Conservation (phyloP, 1,140 invertebrate species). For the Sycobia sp. region DNA sequence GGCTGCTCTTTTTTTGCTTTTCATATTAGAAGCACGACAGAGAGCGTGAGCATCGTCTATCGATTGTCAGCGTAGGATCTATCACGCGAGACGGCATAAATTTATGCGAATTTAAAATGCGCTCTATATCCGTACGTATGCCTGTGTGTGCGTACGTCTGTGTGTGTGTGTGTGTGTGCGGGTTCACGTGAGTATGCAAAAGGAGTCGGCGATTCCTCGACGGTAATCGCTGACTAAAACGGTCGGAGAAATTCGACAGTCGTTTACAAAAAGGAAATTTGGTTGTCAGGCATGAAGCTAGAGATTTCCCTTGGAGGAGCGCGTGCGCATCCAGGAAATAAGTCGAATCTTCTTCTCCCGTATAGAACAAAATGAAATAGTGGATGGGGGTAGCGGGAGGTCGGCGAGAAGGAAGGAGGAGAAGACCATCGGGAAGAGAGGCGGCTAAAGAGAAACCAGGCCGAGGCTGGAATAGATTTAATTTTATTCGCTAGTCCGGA, state of each 20-base stretch:
- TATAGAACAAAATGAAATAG: conserved; percentile 8
- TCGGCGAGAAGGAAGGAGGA: background rate
- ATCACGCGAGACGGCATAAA: too few relatives aligned
- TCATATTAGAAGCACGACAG: too few relatives aligned
- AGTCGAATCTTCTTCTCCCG: conserved; percentile 8
- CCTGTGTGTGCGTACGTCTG: too few relatives aligned
- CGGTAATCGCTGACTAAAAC: background rate
- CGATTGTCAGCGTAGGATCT: too few relatives aligned
- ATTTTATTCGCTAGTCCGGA: conserved; percentile 25
- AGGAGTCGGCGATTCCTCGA: too few relatives aligned
- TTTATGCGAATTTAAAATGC: too few relatives aligned
- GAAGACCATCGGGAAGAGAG: background rate
- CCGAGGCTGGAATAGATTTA: conserved; percentile 12
- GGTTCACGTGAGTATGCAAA: too few relatives aligned
- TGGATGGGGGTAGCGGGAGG: background rate
- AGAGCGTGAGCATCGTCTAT: too few relatives aligned
- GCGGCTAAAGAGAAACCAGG: background rate
- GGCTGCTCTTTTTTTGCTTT: too few relatives aligned
- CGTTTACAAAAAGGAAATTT: conserved; percentile 29
- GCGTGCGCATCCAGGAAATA: conserved; percentile 26
- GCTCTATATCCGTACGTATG: too few relatives aligned
- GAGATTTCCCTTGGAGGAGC: conserved; percentile 9
- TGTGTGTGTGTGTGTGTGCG: too few relatives aligned
- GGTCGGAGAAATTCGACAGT: conserved; percentile 22
- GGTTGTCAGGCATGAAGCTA: conserved; percentile 16